phyloP scores from a whole-genome alignment of 2,888 invertebrate species.

The Iphiclides podalirius region DNA sequence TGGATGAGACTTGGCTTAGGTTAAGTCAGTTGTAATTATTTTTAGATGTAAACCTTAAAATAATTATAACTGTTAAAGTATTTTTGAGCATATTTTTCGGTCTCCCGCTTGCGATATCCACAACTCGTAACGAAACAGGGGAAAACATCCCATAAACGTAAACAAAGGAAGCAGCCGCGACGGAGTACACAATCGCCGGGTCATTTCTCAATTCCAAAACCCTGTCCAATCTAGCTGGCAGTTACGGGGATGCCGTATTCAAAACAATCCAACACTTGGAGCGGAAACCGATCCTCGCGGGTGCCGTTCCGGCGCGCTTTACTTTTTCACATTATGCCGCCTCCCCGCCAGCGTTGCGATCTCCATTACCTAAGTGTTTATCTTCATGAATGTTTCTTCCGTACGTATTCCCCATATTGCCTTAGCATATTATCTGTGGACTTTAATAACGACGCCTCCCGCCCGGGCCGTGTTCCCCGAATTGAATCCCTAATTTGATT shows the following conservation, averaged over 20 bases:
- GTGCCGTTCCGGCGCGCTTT: constrained; percentile 68
- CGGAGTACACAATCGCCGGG: constrained; percentile 29
- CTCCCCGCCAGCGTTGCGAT: constrained; percentile 38
- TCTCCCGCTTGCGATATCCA: too few species aligned
- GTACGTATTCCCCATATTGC: constrained; percentile 18
- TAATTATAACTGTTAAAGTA: too few species aligned
- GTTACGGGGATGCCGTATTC: constrained; percentile 50
- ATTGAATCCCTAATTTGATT: constrained; percentile 10
- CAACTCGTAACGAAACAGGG: too few species aligned
- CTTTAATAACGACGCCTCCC: constrained; percentile 11
- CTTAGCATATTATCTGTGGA: constrained; percentile 21
- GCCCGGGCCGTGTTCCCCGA: background rate
- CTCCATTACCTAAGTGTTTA: constrained; percentile 72
- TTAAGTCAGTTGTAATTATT: too few species aligned
- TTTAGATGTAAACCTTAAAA: too few species aligned
- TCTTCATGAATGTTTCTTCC: constrained; percentile 53
- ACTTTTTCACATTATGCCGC: constrained; percentile 39
- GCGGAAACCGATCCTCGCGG: constrained; percentile 69
- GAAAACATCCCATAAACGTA: background rate
- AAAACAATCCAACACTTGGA: constrained; percentile 75
- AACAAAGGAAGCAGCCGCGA: background rate
- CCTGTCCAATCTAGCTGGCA: constrained; percentile 36
- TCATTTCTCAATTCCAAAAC: constrained; percentile 33
- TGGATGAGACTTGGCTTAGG: too few species aligned
- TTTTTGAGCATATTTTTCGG: too few species aligned